These are phyloP conservation scores for Drosophila eohydei DNA, from an alignment of 2,888 invertebrate genomes.

Conservation along the genomic window DNA sequence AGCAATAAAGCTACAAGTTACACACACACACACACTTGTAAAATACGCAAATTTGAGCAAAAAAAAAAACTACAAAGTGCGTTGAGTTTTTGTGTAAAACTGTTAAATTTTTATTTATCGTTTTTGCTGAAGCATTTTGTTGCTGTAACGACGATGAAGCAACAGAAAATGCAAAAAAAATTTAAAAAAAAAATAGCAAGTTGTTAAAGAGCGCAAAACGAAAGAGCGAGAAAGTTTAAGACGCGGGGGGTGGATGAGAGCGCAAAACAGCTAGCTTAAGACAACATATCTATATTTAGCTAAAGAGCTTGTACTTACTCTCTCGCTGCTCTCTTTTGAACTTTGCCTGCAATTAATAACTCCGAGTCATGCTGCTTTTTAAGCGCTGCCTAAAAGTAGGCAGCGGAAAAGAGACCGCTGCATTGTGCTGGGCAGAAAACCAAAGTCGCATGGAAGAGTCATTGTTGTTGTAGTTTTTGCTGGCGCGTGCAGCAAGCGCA, in stretches of 20 bases:
- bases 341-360: slow-evolving; percentile 11
- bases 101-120: slow-evolving; percentile 28
- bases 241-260: background rate
- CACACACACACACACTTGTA: slow-evolving; percentile 39
- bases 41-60: slow-evolving; percentile 51
- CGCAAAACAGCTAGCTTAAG: background rate
- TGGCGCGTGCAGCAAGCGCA: slow-evolving; percentile 41
- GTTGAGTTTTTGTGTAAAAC: slow-evolving; percentile 43
- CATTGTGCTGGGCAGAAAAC: background rate
- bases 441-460: slow-evolving; percentile 15
- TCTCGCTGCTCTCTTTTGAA: slow-evolving; percentile 17
- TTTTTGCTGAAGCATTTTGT: slow-evolving; percentile 5
- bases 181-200: slow-evolving; percentile 15
- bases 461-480: slow-evolving; percentile 24
- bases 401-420: slow-evolving; percentile 28
- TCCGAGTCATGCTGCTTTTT: slow-evolving; percentile 3
- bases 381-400: slow-evolving; percentile 65
- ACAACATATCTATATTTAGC: background rate
- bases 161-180: slow-evolving; percentile 48
- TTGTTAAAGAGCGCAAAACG: slow-evolving; percentile 22
- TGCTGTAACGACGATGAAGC: slow-evolving; percentile 49
- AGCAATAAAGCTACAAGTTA: slow-evolving; percentile 25
- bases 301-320: slow-evolving; percentile 3
- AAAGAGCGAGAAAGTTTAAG: background rate
- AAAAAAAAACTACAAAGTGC: slow-evolving; percentile 37